phyloP scores from a whole-genome alignment of 2,888 invertebrate species.

The Eueremaeus valkanovi region DNA sequence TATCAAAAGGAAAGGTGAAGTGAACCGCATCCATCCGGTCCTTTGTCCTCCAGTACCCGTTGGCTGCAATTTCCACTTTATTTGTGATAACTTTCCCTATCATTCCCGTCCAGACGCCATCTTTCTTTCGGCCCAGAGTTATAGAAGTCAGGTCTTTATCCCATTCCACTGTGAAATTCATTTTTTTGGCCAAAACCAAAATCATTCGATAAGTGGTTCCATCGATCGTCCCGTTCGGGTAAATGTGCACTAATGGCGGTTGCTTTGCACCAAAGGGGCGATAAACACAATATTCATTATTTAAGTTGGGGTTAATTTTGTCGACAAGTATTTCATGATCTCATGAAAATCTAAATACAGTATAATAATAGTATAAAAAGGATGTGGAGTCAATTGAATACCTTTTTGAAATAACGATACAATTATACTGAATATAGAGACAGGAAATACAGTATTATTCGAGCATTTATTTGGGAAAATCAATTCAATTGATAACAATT shows the following conservation, averaged over 20 bases:
- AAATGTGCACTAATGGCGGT: conserved; percentile 35
- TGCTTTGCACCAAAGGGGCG: conserved; percentile 30
- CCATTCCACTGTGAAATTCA: conserved; percentile 42
- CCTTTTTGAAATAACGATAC: no score
- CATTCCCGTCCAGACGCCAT: conserved; percentile 53
- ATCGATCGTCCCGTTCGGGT: not conserved
- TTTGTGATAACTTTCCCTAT: conserved; percentile 56
- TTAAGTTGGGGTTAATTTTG: no score
- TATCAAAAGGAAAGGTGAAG: conserved; percentile 69
- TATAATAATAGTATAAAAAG: no score
- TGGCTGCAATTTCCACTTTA: conserved; percentile 57
- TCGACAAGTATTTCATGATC: no score
- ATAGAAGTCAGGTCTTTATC: conserved; percentile 49
- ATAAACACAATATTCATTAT: not conserved
- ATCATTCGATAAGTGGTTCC: conserved; percentile 41
- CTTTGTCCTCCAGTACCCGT: conserved; percentile 60
- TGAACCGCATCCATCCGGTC: conserved; percentile 60
- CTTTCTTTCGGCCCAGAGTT: conserved; percentile 48
- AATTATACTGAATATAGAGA: no score
- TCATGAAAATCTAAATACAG: no score
- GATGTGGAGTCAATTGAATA: no score
- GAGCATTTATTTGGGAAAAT: no score
- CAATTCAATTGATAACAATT: no score
- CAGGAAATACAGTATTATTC: no score
- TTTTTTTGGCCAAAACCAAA: conserved; percentile 4